Base-by-base conservation (phyloP, 2,888 invertebrate species). In the Octodonta nipae region DNA sequence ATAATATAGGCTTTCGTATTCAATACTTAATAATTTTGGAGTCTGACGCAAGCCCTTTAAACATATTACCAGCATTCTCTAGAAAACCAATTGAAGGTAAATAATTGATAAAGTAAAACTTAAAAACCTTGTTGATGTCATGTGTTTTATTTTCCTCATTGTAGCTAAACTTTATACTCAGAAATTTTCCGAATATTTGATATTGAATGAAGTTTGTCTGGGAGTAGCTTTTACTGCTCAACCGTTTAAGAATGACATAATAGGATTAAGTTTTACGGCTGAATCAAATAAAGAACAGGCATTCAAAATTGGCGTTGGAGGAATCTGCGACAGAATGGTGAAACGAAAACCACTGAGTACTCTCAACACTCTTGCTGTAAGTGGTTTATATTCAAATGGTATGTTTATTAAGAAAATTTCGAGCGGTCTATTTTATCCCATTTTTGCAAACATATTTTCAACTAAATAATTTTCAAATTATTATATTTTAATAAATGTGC, bases 1-100 rank as follows among this genome's bases (percentile, higher is more conserved):
- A 70, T 52, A 70, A 70, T 47, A 66, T 70, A 38, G 70, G 70
- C 1, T 68, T 70, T 40, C 55, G 62, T 28, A 62, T 69, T 5
- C 68, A 68, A 40, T 66, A 68, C 47, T 63, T 68, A 15, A 44
- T 67, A 1, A 60, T 68, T 10, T 47, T 68, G 14, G 61, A 64
- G 2, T 64, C 65, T 0, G 45, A 56, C 2, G 61, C 63, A 13
- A 65, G 65, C 0, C 64, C 63, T 43, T 44, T 42, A 3, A 60
- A 66, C 2, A 61, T 66, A 2, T 61, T 67, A 30, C 54, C 63
- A 25, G 40, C 60, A 10, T 47, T 58, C 13, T 37, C 37, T 1
- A 25, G 45, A 0, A 45, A 45, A 4, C 43, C 55, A 1, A 50
- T 67, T 1, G 63, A 66, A 34, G 66, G 67, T 1, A n/a, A n/a